phyloP scores from a whole-genome alignment of 1,140 invertebrate species.

The Drosophila mauritiana region DNA sequence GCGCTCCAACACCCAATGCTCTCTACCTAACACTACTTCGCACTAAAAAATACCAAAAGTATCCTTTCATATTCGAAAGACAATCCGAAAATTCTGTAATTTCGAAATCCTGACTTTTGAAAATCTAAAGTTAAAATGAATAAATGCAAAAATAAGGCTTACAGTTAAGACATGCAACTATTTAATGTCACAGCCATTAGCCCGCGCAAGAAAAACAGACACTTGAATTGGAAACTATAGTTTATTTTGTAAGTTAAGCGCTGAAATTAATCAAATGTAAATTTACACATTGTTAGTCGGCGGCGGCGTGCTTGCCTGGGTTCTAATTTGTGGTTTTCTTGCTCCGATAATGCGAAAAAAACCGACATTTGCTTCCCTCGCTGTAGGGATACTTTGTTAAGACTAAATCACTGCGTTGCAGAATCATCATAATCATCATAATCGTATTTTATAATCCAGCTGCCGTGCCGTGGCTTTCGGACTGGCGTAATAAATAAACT shows the following conservation, averaged over 20 bases:
- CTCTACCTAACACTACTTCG: not conserved
- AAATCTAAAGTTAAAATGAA: too few relatives aligned
- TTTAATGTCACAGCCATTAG: too few relatives aligned
- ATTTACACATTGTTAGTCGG: conserved; percentile 33
- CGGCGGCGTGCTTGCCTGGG: conserved; percentile 10
- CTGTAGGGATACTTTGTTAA: conserved; percentile 9
- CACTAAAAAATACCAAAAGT: not conserved
- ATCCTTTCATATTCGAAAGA: not conserved
- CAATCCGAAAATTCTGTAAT: not conserved
- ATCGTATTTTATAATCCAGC: conserved; percentile 26
- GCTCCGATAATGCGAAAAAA: conserved; percentile 16
- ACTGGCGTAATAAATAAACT: conserved; percentile 66
- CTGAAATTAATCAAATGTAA: conserved; percentile 60
- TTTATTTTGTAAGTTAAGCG: conserved; percentile 64
- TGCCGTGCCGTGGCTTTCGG: conserved; percentile 7
- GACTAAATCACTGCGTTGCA: conserved; percentile 51
- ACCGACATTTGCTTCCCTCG: conserved; percentile 1
- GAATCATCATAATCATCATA: conserved; percentile 35
- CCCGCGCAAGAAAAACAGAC: not conserved
- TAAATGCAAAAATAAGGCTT: too few relatives aligned
- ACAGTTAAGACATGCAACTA: too few relatives aligned
- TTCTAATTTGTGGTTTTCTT: not conserved
- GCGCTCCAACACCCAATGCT: not conserved
- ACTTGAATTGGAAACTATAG: conserved; percentile 49
- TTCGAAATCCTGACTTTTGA: not conserved